A percentile compares a stretch with the other conserved stretches of the same genome.
Evolutionary conservation across 2,113 vertebrate genomes (phyloP).

Genomic region (Istiophorus platypterus): DNA sequence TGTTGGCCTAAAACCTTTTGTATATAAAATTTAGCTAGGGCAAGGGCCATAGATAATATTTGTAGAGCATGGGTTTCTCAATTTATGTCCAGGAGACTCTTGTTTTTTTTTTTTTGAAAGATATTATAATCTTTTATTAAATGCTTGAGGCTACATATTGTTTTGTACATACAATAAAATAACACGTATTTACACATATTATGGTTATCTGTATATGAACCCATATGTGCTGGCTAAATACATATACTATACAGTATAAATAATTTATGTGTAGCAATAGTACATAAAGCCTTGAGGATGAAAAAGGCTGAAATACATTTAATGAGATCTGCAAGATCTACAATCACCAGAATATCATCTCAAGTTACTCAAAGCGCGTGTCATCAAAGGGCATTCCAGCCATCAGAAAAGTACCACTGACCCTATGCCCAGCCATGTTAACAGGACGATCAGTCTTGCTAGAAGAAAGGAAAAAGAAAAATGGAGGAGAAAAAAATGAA

Average conservation of each 20-base stretch:
- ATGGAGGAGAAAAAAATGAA: constrained; percentile 65
- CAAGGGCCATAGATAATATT: neutral
- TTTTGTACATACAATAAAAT: constrained; percentile 9
- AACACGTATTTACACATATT: neutral
- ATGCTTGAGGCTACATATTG: neutral
- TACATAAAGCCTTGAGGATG: constrained; percentile 10
- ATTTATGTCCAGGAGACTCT: neutral
- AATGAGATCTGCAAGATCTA: constrained; percentile 6
- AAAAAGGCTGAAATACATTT: neutral
- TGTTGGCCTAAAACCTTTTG: neutral
- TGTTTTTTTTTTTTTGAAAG: neutral
- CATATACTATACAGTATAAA: neutral
- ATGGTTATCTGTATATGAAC: neutral
- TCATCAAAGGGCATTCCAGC: constrained; percentile 64
- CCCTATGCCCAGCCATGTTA: constrained; percentile 64
- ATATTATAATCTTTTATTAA: neutral
- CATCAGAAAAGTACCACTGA: constrained; percentile 74
- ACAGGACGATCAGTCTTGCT: constrained; percentile 69
- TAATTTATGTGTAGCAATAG: neutral
- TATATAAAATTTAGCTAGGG: neutral
- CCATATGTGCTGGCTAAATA: constrained; percentile 2
- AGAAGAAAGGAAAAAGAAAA: constrained; percentile 61
- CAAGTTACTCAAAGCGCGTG: constrained; percentile 40
- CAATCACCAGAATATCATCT: constrained; percentile 19
- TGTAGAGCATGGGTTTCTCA: neutral